Evolutionary conservation across 2,113 vertebrate species (phyloP).

Genomic region (Macroglossus sobrinus): DNA sequence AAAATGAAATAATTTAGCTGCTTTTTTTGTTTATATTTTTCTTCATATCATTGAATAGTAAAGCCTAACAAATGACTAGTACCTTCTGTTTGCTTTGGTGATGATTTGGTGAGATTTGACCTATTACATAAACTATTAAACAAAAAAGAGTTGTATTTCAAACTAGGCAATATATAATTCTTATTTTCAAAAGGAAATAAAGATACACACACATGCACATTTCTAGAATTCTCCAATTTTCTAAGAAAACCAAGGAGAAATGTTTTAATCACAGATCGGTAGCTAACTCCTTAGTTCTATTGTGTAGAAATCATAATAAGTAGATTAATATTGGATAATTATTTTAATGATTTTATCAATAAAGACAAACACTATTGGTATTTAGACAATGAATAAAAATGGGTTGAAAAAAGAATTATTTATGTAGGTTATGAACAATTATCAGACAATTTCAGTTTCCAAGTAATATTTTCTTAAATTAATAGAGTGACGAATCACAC

Average conservation of each 20-base stretch:
- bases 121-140: neutral
- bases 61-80: neutral
- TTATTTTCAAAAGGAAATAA: neutral
- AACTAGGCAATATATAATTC: neutral
- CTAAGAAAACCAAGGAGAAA: neutral
- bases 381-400: neutral
- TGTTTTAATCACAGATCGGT: neutral
- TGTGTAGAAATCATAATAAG: neutral
- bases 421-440: neutral
- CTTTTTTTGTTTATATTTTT: neutral
- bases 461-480: constrained; percentile 14
- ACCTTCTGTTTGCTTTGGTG: neutral
- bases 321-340: neutral
- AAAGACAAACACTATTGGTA: neutral
- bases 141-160: neutral
- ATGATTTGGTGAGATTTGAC: neutral
- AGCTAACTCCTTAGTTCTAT: neutral
- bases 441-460: neutral
- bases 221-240: neutral
- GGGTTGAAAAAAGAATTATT: neutral
- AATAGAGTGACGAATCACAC: neutral
- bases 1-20: neutral
- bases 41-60: neutral
- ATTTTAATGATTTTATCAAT: neutral
- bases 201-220: neutral